Evolutionary conservation across 1,140 invertebrate species (phyloP), one percentile per base, ranked within the genome.

Genomic region (Drosophila subpulchrella): DNA sequence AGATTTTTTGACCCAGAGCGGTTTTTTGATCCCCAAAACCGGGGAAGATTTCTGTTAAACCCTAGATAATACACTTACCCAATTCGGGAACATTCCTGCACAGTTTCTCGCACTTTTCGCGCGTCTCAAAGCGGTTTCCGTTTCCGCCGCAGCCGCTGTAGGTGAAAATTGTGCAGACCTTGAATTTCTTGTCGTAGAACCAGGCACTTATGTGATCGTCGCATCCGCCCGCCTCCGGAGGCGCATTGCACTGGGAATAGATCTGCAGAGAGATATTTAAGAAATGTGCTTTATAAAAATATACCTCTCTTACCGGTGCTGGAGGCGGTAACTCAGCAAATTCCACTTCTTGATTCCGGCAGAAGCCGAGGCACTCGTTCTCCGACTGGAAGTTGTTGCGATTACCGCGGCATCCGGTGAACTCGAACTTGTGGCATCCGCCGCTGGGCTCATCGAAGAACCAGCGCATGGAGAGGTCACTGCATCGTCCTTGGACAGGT

Each of bases 131-230:
- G 86, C 96, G 94, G 90, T 98, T 98, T 15, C 95, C 95, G 85
- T 97, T 98, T 47, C 97, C 97, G 51, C 95, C 95, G 91, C 97
- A 98, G 6, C 97, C 97, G 11, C 95, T 95, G 86, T 97, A 98
- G 6, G 94, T 93, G 91, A 98, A 98, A n/a, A 95, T 93, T 34
- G 94, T 93, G 85, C 97, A 98, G 8, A 82, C 92, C 41, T 93
- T 92, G 2, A 91, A 92, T 0, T 92, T 86, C 0, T 91, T 78
- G 88, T 98, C 95, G 91, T 95, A 98, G 93, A 96, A 97, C 94
- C 95, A 98, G 20, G 94, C 93, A 0, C 94, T 93, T 42, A 95
- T 93, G 27, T 94, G 93, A 2, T 94, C 94, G 17, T 94, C 91
- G 77, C 97, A 98, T 56, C 95, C 95, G 38, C 97, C 97, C 5